phyloP scores from a whole-genome alignment of 2,113 vertebrate species.

The Sarotherodon lohbergeri region DNA sequence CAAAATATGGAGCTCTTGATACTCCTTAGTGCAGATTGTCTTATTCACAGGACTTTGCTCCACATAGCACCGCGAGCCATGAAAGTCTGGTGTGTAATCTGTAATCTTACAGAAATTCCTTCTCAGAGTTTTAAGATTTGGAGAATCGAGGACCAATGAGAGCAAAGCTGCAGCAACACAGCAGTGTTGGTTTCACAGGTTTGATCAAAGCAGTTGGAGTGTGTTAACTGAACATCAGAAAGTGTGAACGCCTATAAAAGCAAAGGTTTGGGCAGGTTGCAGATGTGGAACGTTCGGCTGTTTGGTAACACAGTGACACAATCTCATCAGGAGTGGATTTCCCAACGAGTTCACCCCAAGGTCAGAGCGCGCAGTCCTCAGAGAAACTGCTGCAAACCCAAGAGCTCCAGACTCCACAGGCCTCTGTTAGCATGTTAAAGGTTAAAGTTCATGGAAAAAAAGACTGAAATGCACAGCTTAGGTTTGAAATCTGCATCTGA shows the following conservation, averaged over 20 bases:
- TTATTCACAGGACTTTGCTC: neutral
- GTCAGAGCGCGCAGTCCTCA: neutral
- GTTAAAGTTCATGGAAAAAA: neutral
- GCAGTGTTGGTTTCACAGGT: neutral
- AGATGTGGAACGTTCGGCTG: fast-evolving
- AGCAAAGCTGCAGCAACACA: neutral
- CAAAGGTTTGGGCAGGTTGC: neutral
- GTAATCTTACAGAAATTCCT: neutral
- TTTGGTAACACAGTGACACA: neutral
- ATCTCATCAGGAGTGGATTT: neutral
- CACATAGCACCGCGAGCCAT: neutral
- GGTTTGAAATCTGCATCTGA: neutral
- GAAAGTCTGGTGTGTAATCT: fast-evolving
- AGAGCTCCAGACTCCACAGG: neutral
- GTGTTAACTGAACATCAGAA: neutral
- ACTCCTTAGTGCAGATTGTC: fast-evolving
- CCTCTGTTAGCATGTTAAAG: neutral
- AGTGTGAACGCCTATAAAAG: neutral
- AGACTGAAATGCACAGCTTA: neutral
- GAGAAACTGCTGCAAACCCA: neutral
- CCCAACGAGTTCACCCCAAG: neutral
- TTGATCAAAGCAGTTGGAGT: neutral
- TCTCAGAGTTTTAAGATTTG: neutral
- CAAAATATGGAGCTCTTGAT: neutral
- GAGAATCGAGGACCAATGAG: neutral